Conservation (phyloP, 2,113 vertebrate genomes). For the Glareola pratincola region DNA sequence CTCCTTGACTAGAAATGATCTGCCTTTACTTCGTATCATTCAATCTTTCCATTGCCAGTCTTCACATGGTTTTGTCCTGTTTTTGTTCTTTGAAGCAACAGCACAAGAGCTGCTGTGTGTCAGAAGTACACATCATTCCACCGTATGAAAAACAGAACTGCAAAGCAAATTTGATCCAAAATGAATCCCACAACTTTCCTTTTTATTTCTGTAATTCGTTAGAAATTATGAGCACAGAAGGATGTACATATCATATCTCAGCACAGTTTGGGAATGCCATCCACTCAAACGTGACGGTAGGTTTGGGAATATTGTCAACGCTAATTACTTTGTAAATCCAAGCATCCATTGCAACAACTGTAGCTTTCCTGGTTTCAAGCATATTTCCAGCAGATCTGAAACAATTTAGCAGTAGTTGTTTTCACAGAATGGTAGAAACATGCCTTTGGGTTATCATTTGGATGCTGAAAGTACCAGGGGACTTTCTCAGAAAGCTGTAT, state of each 20-base stretch:
- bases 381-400: neutral
- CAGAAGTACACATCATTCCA: neutral
- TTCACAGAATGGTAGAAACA: neutral
- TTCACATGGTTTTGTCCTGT: neutral
- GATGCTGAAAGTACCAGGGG: neutral
- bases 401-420: neutral
- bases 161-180: neutral
- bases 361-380: neutral
- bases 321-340: neutral
- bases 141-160: neutral
- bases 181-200: neutral
- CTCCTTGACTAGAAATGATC: neutral
- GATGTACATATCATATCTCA: neutral
- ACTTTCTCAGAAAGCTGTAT: neutral
- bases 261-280: neutral
- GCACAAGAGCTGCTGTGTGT: neutral
- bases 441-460: neutral
- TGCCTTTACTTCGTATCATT: neutral
- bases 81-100: neutral
- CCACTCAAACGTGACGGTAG: neutral
- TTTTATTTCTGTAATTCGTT: neutral
- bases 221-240: neutral
- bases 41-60: neutral
- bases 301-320: neutral
- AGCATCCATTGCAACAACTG: neutral